A percentile compares a stretch with the other conserved stretches of the same genome.
phyloP scores from a whole-genome alignment of 2,797 vertebrate species.

The Thaleichthys pacificus region DNA sequence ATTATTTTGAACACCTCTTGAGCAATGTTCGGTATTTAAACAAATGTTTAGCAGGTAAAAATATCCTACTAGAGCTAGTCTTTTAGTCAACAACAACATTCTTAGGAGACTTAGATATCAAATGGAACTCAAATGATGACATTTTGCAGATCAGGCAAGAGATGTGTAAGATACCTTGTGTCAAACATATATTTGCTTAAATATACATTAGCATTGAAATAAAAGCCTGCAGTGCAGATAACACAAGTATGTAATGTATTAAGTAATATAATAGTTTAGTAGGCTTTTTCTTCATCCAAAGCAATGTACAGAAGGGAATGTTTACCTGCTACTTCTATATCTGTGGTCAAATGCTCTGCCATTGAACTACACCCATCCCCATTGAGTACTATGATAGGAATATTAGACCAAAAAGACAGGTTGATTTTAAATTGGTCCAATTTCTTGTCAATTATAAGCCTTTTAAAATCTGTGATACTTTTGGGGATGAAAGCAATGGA shows the following conservation, averaged over 20 bases:
- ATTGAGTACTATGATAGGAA: not conserved
- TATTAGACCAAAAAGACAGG: not conserved
- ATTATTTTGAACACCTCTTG: not conserved
- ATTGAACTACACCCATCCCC: too few species aligned
- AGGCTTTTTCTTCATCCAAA: too few species aligned
- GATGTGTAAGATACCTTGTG: not conserved
- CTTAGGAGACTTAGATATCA: not conserved
- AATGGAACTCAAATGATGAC: not conserved
- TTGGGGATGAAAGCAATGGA: slow-evolving; percentile 14
- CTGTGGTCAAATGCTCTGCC: too few species aligned
- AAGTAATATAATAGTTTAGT: not conserved
- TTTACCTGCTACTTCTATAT: too few species aligned
- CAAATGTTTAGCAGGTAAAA: not conserved
- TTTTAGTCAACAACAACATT: not conserved
- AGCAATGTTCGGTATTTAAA: not conserved
- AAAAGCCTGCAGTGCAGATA: not conserved
- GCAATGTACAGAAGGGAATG: too few species aligned
- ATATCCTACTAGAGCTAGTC: not conserved
- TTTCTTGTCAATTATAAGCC: slow-evolving; percentile 9
- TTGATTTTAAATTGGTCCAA: slow-evolving; percentile 1
- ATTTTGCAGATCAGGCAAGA: not conserved
- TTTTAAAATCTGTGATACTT: not conserved
- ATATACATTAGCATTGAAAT: not conserved
- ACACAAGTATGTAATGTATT: too few species aligned
- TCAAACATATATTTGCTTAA: not conserved